Base-by-base conservation (phyloP, 2,797 vertebrate genomes). In the Pseudocheirus occidentalis region DNA sequence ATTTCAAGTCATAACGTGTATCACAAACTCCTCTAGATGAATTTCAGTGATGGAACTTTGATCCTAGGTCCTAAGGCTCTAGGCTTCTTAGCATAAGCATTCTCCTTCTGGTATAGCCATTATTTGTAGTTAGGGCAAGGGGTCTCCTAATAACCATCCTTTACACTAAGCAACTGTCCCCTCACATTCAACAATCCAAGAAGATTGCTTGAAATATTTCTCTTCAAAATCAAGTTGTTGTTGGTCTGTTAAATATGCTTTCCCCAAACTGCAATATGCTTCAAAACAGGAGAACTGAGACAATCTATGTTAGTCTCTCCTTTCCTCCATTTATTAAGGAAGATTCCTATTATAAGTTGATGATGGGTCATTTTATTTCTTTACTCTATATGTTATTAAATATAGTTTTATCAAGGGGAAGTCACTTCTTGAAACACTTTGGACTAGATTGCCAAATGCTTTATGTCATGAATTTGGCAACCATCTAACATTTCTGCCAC, bases 391-490 rank as follows among this genome's bases (percentile, higher is more conserved):
- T 40, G 50, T 62, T 95, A 90, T 54, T 91, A 95, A 95, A 7
- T 54, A 93, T 93, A 10, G 91, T 24, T 62, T 95, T 46, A 57
- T 29, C 73, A 14, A 58, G 92, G 34, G 89, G 91, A 92, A 81
- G 18, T 81, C 66, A 81, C 62, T 40, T 73, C 31, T 73, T 40
- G 5, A 89, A 73, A 29, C 54, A 95, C n/a, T 46, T 92, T 13
- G 87, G 93, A 93, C 31, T n/a, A 5, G 7, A 93, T 13, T 93
- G 95, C 56, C 93, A 54, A 92, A 95, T 93, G 56, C 90, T 87
- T 87, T 89, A 7, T 40, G 55, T 91, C 18, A 9, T 34, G 90
- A 81, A 40, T 81, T 40, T 46, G 18, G n/a, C 62, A 18, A 73
- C 34, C 34, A n/a, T 73, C 2, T 53, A 93, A 50, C 21, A 52